Evolutionary conservation across 2,113 vertebrate species (phyloP).

Genomic region (Meles meles): DNA sequence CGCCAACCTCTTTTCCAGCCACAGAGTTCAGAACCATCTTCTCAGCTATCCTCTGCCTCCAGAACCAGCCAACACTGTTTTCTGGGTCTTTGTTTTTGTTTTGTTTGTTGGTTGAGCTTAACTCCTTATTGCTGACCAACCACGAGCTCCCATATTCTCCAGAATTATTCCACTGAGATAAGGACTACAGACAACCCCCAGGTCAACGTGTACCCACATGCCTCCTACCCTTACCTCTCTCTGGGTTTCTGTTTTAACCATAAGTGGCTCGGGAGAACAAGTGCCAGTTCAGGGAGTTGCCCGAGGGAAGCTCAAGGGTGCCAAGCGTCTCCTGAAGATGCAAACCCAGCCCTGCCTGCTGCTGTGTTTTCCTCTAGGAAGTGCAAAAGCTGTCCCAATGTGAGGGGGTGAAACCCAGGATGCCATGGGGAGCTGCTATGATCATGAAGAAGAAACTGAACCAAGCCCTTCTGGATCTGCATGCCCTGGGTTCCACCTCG

Average conservation of each 20-base stretch:
- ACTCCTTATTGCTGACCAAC: neutral
- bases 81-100: neutral
- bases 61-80: neutral
- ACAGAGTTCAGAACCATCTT: neutral
- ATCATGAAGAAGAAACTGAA: neutral
- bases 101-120: neutral
- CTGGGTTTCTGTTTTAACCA: neutral
- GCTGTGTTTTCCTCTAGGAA: neutral
- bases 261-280: neutral
- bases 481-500: neutral
- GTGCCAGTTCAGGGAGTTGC: neutral
- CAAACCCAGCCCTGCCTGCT: neutral
- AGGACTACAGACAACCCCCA: neutral
- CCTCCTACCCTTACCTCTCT: neutral
- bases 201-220: neutral
- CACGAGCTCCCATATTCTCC: neutral
- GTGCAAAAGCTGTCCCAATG: neutral
- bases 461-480: neutral
- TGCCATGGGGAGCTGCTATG: neutral
- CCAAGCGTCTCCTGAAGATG: neutral
- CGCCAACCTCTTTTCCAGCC: neutral
- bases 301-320: neutral
- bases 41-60: neutral
- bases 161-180: neutral
- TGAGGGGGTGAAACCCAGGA: neutral